phyloP scores from a whole-genome alignment of 2,113 vertebrate species.

The Pipa parva region DNA sequence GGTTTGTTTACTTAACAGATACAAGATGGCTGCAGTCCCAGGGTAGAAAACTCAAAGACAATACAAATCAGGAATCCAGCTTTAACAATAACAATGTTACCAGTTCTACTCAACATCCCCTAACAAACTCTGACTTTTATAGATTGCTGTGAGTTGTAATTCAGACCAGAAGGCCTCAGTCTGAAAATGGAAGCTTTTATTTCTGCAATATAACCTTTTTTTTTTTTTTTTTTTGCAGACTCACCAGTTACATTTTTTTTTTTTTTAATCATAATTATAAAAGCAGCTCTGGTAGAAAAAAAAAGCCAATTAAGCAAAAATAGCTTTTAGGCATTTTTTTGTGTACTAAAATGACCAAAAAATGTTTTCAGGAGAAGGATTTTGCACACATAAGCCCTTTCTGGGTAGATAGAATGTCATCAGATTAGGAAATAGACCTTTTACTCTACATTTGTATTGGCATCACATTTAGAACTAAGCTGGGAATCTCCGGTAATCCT shows the following conservation, averaged over 20 bases:
- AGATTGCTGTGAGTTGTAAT: too few relatives aligned
- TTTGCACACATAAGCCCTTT: not conserved
- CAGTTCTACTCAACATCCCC: too few relatives aligned
- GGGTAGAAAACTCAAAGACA: too few relatives aligned
- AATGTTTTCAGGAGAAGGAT: not conserved
- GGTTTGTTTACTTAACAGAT: too few relatives aligned
- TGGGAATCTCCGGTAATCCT: conserved; percentile 60
- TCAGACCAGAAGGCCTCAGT: too few relatives aligned
- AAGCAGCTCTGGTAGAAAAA: not conserved
- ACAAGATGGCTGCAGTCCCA: too few relatives aligned
- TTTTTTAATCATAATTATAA: not conserved
- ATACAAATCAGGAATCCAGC: too few relatives aligned
- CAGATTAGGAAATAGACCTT: conserved; percentile 76
- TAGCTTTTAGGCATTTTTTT: too few relatives aligned
- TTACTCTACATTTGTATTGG: conserved; percentile 80
- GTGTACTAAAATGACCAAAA: not conserved
- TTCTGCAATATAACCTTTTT: not conserved
- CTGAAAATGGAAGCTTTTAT: too few relatives aligned
- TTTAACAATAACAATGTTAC: too few relatives aligned
- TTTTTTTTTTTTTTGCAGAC: not conserved
- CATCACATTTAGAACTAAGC: conserved; percentile 56
- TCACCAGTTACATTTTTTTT: not conserved
- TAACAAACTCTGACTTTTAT: too few relatives aligned
- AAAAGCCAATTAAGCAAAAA: not conserved
- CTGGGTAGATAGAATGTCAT: conserved; percentile 46